Base-by-base conservation (phyloP, 2,888 invertebrate genomes). In the Geotrupes spiniger region DNA sequence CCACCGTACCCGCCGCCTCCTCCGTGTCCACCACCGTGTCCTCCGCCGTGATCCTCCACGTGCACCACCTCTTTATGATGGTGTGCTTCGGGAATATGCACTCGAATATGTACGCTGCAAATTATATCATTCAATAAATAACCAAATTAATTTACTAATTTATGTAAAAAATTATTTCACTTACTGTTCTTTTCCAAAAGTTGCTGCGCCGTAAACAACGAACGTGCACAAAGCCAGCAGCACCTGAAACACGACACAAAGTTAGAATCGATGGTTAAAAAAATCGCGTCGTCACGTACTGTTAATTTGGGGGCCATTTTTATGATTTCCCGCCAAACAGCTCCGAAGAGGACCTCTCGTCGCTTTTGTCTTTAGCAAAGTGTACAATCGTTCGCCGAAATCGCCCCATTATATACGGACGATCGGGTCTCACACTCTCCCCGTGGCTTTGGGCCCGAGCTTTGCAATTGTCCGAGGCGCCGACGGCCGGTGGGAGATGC, bases 81-180 rank as follows among this genome's bases (percentile, higher is more conserved):
- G 57, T 76, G 75, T 45, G 72, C 63, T 58, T 78, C 78, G 55
- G 79, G 78, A 63, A 79, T 70, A 59, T 79, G 79, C 16, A 79
- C 75, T 53, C 77, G 74, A 60, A 79, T 79, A 61, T 79, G 79
- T 42, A 79, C 78, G 64, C 79, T 79, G 73, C 12, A 76, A 77
- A 47, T n/a, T n/a, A n/a, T n/a, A n/a, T n/a, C n/a, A n/a, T n/a
- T n/a, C n/a, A n/a, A n/a, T n/a, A n/a, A n/a, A n/a, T n/a, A n/a
- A n/a, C n/a, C n/a, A n/a, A n/a, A n/a, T n/a, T n/a, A n/a, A n/a
- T n/a, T n/a, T n/a, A n/a, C n/a, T n/a, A n/a, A n/a, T n/a, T n/a
- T n/a, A n/a, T n/a, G n/a, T n/a, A 21, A 21, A 21, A 21, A 21
- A 21, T 21, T 21, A n/a, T n/a, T n/a, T n/a, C n/a, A 64, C 66